A percentile compares a stretch with the other conserved stretches of the same genome.
These are phyloP conservation scores for Diuraphis noxia DNA, from an alignment of 1,140 invertebrate genomes.

Conservation along the genomic window DNA sequence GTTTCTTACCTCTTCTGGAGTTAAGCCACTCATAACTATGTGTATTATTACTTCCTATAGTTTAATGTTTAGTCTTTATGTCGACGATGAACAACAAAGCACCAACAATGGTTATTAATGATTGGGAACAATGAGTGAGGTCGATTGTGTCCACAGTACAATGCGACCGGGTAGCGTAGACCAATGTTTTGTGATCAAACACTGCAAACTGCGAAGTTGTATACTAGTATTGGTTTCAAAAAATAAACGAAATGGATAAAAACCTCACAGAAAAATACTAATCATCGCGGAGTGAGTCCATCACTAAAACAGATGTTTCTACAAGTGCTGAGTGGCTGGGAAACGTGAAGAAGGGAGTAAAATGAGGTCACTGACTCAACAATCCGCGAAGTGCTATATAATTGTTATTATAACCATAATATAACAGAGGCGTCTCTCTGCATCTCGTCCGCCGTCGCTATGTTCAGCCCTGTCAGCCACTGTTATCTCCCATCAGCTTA, in stretches of 20 bases:
- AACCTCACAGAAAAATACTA: conserved; percentile 29
- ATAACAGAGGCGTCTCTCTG: not conserved
- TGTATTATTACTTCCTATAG: not conserved
- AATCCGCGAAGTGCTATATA: not conserved
- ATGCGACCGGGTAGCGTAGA: not conserved
- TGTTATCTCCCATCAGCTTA: not conserved
- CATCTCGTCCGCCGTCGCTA: not conserved
- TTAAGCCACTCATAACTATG: conserved; percentile 71
- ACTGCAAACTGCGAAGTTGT: not conserved
- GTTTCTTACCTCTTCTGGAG: conserved; percentile 71
- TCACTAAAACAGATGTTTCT: conserved; percentile 19
- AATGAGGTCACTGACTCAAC: conserved; percentile 19
- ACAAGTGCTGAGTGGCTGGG: not conserved
- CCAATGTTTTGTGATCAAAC: not conserved
- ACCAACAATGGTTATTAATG: not conserved
- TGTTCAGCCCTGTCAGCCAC: not conserved
- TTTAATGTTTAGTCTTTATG: not conserved
- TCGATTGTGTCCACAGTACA: not conserved
- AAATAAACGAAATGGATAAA: conserved; percentile 9
- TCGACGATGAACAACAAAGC: not conserved
- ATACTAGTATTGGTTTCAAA: not conserved
- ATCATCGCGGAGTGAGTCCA: not conserved
- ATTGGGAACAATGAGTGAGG: not conserved
- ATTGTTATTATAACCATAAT: too few species aligned
- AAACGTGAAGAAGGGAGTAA: not conserved